These are phyloP conservation scores for Lasioglossum lativentre DNA, from an alignment of 2,888 invertebrate species.

Conservation along the genomic window DNA sequence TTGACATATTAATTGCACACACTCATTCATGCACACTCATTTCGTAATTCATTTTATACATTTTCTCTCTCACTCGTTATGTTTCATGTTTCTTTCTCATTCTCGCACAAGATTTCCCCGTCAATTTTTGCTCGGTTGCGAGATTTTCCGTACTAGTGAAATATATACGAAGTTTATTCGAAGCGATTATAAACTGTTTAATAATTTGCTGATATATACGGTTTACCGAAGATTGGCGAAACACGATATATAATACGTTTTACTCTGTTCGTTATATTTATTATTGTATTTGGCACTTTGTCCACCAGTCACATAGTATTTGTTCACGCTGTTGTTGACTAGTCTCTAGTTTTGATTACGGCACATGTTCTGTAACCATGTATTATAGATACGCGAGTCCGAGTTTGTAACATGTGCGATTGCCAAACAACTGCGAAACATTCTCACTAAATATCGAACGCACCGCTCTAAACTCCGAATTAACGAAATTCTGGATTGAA, in stretches of 20 bases:
- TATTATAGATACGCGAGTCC: neutral
- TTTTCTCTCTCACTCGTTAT: too few species aligned
- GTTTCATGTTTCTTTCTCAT: too few species aligned
- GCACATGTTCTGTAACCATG: neutral
- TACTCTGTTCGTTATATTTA: neutral
- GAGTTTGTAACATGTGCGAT: neutral
- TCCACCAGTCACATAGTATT: neutral
- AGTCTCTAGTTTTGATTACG: neutral
- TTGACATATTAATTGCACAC: too few species aligned
- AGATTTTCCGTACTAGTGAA: neutral
- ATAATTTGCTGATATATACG: too few species aligned
- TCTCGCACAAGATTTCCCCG: too few species aligned
- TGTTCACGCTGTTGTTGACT: neutral
- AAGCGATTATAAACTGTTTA: slow-evolving; percentile 1
- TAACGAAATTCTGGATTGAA: neutral
- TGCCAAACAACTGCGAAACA: neutral
- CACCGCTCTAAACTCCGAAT: neutral
- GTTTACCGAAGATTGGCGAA: neutral
- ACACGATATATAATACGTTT: neutral
- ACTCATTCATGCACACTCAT: too few species aligned
- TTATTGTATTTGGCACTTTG: neutral
- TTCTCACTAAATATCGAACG: neutral
- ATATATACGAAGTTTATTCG: slow-evolving; percentile 15
- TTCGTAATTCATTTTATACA: too few species aligned
- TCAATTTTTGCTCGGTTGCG: neutral